These are phyloP conservation scores for Otus scops DNA, from an alignment of 2,797 vertebrate species.

Conservation along the genomic window DNA sequence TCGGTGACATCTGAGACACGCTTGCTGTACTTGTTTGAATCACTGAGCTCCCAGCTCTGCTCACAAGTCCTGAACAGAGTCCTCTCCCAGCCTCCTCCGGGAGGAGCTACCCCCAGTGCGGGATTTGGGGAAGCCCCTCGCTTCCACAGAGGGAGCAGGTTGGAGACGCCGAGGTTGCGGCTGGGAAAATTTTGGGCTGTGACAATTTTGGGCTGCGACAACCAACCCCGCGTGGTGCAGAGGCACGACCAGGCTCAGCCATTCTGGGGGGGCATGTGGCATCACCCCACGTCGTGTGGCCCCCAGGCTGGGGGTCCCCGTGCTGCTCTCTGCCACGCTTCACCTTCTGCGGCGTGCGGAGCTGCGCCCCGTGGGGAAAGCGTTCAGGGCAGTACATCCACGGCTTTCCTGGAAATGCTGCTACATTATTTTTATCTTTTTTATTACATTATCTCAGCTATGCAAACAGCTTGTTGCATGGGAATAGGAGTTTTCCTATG, in stretches of 20 bases:
- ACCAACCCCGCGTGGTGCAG: accelerated
- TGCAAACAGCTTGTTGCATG: neutral
- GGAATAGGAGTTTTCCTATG: neutral
- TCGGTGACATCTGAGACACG: accelerated
- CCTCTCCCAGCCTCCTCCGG: neutral
- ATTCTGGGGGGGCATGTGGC: accelerated
- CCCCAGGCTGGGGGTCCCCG: accelerated
- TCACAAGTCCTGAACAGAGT: neutral
- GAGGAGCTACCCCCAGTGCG: neutral
- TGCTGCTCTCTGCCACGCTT: neutral
- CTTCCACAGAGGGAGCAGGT: accelerated
- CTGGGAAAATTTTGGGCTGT: neutral
- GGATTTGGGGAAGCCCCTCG: neutral
- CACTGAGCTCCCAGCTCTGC: neutral
- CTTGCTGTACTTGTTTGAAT: accelerated
- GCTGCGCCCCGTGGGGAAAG: neutral
- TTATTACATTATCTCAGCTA: neutral
- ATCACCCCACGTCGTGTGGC: accelerated
- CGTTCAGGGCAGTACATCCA: neutral
- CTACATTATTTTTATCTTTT: neutral
- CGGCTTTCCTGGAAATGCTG: neutral
- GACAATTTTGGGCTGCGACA: neutral
- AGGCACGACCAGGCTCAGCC: accelerated
- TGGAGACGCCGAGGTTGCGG: accelerated
- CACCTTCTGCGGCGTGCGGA: accelerated